Evolutionary conservation across 2,888 invertebrate species (phyloP), one percentile per base, ranked within the genome.

Genomic region (Danaus chrysippus): DNA sequence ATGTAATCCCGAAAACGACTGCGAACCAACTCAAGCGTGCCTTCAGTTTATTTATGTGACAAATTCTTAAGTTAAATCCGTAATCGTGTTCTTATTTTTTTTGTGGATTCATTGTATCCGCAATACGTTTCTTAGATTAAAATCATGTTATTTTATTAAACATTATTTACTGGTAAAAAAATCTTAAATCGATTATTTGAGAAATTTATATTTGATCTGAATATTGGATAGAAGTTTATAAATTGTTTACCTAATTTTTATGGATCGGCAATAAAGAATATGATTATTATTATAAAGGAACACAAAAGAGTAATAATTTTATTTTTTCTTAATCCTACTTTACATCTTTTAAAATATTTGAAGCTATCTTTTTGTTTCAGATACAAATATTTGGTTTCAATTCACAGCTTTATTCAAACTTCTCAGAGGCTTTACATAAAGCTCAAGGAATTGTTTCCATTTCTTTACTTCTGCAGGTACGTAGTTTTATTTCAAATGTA

Each of bases 301-400:
- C 3, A 34, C 23, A 5, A 3, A 23, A 23, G 3, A 34, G n/a
- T n/a, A 34, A 34, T 6, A 6, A 34, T 34, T 34, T 23, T 1
- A 23, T 34, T 34, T 34, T 34, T 34, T 46, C n/a, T 13, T 15
- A 46, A n/a, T 17, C 3, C 23, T 34, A 49, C 10, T 17, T 17
- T 49, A 17, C 17, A 17, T 10, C 17, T 6, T 9, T 13, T 49
- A 49, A 5, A 17, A 49, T 15, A 49, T 17, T 49, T 6, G 17
- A 49, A 57, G 60, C 68, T 67, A 70, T 66, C 66, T 70, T 15
- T 77, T 89, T 89, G 82, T 94, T 94, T 71, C 94, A 99, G 98
- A 95, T 99, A 82, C 99, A 99, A 93, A 96, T 99, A 92, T 97
- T 98, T 90, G 99, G 98, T 76, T 99, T 97, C 93, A 99, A 99